These are phyloP conservation scores for Polypterus bichir DNA, from an alignment of 2,113 vertebrate genomes.

Conservation along the genomic window DNA sequence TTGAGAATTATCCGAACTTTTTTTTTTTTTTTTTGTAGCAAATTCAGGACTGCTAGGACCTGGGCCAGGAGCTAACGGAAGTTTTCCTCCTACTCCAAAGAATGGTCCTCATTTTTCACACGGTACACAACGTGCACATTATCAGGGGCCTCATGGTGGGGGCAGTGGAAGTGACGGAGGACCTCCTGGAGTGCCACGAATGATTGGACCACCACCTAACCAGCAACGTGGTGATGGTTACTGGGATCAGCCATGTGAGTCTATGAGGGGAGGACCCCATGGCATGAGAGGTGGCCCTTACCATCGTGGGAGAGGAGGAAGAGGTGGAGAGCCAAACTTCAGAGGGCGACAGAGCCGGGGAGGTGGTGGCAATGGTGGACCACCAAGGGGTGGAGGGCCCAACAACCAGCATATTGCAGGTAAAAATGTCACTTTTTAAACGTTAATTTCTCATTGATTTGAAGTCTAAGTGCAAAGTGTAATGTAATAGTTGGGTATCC, in stretches of 20 bases:
- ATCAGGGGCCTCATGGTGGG: constrained; percentile 42
- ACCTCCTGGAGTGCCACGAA: constrained; percentile 54
- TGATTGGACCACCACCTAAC: constrained; percentile 71
- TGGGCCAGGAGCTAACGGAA: constrained; percentile 62
- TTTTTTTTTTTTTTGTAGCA: constrained; percentile 28
- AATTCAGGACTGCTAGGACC: constrained; percentile 62
- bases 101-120: constrained; percentile 69
- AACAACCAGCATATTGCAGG: constrained; percentile 54
- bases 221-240: constrained; percentile 62
- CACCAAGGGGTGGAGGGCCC: constrained; percentile 62
- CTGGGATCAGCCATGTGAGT: constrained; percentile 67
- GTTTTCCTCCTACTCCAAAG: constrained; percentile 64
- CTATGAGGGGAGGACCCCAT: constrained; percentile 69
- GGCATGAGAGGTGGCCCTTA: constrained; percentile 56
- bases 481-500: no score
- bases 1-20: no score
- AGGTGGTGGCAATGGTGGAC: constrained; percentile 48
- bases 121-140: constrained; percentile 44
- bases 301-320: constrained; percentile 56
- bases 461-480: no score
- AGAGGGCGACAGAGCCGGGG: constrained; percentile 58
- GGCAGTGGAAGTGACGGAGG: constrained; percentile 16
- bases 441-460: no score
- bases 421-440: constrained; percentile 16
- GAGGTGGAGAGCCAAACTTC: constrained; percentile 64